Evolutionary conservation across 92 coral and sea anemone species (phyloP).

Genomic region (Epizoanthus rinbou): DNA sequence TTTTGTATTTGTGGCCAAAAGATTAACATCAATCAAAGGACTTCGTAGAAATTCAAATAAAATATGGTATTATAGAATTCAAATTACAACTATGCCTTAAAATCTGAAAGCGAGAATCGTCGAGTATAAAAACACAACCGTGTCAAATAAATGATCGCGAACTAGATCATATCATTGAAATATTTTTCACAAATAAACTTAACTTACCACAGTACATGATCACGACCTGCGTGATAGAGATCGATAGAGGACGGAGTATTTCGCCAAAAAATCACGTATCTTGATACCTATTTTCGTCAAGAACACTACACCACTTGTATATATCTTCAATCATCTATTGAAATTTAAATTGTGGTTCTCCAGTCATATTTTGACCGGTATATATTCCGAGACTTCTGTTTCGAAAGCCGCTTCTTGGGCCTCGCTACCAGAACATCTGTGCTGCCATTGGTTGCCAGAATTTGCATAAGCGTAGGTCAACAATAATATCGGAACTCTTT

Average conservation of each 20-base stretch:
- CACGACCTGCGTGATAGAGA: neutral
- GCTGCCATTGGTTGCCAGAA: constrained; percentile 23
- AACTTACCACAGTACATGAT: constrained; percentile 19
- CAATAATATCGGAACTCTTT: neutral
- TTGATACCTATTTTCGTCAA: neutral
- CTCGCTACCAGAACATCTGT: constrained; percentile 22
- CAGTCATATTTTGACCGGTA: neutral
- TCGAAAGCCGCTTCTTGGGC: constrained; percentile 22
- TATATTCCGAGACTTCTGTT: neutral
- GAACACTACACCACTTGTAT: too few species aligned
- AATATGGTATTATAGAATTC: neutral
- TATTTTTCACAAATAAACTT: neutral
- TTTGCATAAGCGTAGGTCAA: constrained; percentile 31
- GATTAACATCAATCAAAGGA: constrained; percentile 11
- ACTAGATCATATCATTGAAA: neutral
- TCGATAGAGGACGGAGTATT: neutral
- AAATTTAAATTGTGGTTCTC: neutral
- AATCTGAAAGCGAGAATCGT: neutral
- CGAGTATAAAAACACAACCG: too few species aligned
- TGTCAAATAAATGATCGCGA: too few species aligned
- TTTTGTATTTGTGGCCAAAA: constrained; percentile 16
- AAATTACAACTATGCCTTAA: too few species aligned
- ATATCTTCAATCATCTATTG: too few species aligned
- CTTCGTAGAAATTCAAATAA: neutral
- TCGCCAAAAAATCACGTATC: neutral